These are phyloP conservation scores for Nyctibius bracteatus DNA, from an alignment of 2,113 vertebrate species.

Conservation along the genomic window DNA sequence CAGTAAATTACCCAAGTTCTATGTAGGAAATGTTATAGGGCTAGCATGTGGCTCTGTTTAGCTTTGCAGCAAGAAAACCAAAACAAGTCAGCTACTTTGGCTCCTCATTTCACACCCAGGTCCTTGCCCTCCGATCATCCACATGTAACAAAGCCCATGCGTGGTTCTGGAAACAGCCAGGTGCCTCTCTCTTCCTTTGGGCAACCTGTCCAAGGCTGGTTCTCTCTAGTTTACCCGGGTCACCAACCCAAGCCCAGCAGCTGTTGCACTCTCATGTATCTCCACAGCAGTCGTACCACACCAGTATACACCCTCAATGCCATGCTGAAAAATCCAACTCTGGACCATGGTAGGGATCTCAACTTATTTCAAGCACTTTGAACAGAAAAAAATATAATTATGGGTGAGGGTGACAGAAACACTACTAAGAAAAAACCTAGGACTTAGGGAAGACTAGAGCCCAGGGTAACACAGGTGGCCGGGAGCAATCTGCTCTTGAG, in stretches of 20 bases:
- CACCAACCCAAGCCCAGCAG: neutral
- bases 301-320: neutral
- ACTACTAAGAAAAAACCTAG: neutral
- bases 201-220: neutral
- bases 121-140: neutral
- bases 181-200: neutral
- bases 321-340: neutral
- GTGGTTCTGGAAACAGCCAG: neutral
- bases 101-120: neutral
- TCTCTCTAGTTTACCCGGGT: neutral
- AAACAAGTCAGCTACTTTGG: neutral
- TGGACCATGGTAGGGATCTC: neutral
- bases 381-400: neutral
- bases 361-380: neutral
- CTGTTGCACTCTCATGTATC: neutral
- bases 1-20: neutral
- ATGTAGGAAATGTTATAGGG: neutral
- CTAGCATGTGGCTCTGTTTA: neutral
- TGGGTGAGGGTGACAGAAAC: neutral
- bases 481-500: neutral
- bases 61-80: neutral
- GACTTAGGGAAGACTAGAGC: neutral
- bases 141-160: neutral
- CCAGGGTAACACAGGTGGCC: rapidly evolving
- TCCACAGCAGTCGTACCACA: neutral